Percentiles rank a stretch among this genome's conserved stretches.
phyloP scores from a whole-genome alignment of 2,113 vertebrate species.

The Clupea harengus region DNA sequence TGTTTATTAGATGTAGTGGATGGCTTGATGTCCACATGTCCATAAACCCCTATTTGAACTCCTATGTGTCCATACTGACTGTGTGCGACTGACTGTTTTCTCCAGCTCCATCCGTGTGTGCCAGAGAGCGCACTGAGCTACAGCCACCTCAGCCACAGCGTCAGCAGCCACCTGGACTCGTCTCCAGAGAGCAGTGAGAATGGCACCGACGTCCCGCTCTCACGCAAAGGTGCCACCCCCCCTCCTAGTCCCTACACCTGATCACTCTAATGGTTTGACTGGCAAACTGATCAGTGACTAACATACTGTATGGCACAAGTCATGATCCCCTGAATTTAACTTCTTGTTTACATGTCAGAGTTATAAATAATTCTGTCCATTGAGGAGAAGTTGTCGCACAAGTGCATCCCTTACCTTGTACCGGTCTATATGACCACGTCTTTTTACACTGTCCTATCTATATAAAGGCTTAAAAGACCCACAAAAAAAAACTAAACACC shows the following conservation, averaged over 20 bases:
- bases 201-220: slow-evolving; percentile 64
- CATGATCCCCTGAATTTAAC: too few relatives aligned
- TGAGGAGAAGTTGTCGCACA: neutral
- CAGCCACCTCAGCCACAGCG: slow-evolving; percentile 73
- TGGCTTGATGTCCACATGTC: neutral
- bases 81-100: neutral
- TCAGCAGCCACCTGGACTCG: slow-evolving; percentile 75
- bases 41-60: neutral
- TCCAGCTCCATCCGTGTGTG: slow-evolving; percentile 60
- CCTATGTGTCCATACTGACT: neutral
- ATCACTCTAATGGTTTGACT: too few relatives aligned
- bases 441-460: too few relatives aligned
- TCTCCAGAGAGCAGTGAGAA: slow-evolving; percentile 80
- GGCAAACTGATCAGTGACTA: too few relatives aligned
- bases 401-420: too few relatives aligned
- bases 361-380: neutral
- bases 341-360: neutral
- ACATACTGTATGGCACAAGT: too few relatives aligned
- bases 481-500: too few relatives aligned
- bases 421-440: too few relatives aligned
- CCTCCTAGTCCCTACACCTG: neutral
- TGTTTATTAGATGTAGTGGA: neutral
- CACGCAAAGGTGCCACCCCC: slow-evolving; percentile 64
- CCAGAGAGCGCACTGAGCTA: slow-evolving; percentile 67
- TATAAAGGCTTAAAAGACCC: too few relatives aligned